Evolutionary conservation across 2,113 vertebrate genomes (phyloP), one percentile per base, ranked within the genome.

Genomic region (Pungitius pungitius): DNA sequence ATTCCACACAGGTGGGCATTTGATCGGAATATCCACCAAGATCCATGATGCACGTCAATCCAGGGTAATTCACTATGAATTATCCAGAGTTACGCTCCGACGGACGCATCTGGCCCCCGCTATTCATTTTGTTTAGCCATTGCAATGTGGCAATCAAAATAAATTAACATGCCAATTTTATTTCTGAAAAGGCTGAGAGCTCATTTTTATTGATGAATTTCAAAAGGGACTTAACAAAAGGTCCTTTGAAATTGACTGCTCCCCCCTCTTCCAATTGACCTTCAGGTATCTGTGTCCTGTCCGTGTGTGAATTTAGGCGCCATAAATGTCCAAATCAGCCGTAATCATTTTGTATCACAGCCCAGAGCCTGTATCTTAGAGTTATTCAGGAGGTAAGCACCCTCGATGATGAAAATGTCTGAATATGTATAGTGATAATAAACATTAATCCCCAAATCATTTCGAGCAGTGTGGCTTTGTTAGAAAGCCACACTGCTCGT

Each of bases 101-200:
- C 81, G 81, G 80, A 69, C 59, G 59, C 91, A 87, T 93, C 93
- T 93, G 94, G 90, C 87, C 82, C 85, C 88, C 74, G 85, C 85
- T 83, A 91, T 94, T 92, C 92, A 92, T 94, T 95, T 93, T 93
- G 93, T 94, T 94, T 91, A 93, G 92, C 92, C 86, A 77, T 87
- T 90, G 90, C 91, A 92, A 92, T 90, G 89, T 92, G 81, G 89
- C 92, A 93, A 95, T 95, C 93, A 94, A 92, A 94, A 91, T 92
- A 89, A 92, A 94, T 94, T 93, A 95, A 93, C 94, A 90, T 93
- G 93, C 94, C 94, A 93, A 94, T 95, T 92, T 90, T 89, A 93
- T 94, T 93, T 92, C 91, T 93, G 88, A 93, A 91, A 90, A 89
- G 90, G 82, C 90, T 90, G 81, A 85, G 76, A 76, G 86, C 72